Evolutionary conservation across 2,888 invertebrate genomes (phyloP).

Genomic region (Xanthorhoe designata): DNA sequence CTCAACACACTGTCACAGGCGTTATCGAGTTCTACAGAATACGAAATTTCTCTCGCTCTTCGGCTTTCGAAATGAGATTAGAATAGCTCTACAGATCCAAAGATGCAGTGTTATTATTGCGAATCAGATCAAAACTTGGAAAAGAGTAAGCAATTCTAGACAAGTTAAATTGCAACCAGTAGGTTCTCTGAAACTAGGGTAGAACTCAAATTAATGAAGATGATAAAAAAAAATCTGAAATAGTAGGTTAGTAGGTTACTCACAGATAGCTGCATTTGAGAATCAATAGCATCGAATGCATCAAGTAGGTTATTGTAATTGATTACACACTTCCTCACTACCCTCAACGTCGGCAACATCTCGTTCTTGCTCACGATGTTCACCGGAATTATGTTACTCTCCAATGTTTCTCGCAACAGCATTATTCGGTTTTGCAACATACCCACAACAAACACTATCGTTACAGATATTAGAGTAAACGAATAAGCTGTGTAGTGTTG

Average conservation of each 20-base stretch:
- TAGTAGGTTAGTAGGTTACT: conserved; percentile 1
- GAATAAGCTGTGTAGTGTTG: background rate
- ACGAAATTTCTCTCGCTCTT: too few relatives aligned
- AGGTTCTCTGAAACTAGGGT: too few relatives aligned
- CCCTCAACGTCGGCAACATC: background rate
- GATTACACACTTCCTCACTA: conserved; percentile 8
- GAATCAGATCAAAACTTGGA: too few relatives aligned
- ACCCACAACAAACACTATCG: conserved; percentile 2
- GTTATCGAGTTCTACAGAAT: too few relatives aligned
- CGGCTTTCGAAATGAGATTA: too few relatives aligned
- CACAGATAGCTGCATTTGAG: conserved; percentile 12
- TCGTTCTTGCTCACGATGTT: conserved; percentile 5
- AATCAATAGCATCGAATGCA: conserved; percentile 11
- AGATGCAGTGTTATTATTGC: too few relatives aligned
- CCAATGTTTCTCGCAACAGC: conserved; percentile 1
- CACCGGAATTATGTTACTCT: conserved; percentile 3
- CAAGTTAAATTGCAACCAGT: too few relatives aligned
- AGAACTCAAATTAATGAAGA: too few relatives aligned
- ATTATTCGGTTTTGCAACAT: conserved; percentile 16
- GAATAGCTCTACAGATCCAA: too few relatives aligned
- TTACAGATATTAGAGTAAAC: background rate
- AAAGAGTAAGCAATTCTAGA: too few relatives aligned
- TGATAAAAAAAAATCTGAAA: background rate
- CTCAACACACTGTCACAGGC: too few relatives aligned
- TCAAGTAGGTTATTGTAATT: conserved; percentile 20